Evolutionary conservation across 2,888 invertebrate species (phyloP).

Genomic region (Coenonympha glycerion): DNA sequence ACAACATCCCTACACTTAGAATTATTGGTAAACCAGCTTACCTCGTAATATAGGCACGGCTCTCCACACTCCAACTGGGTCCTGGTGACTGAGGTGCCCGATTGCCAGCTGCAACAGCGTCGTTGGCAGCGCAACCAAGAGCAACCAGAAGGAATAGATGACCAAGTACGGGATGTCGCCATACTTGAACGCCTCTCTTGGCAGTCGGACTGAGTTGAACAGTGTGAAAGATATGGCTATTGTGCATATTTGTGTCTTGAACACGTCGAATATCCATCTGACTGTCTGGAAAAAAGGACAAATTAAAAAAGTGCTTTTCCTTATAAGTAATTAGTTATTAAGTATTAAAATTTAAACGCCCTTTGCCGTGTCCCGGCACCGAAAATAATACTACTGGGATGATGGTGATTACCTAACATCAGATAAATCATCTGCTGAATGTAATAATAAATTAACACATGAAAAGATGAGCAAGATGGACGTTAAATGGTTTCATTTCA

Average conservation of each 20-base stretch:
- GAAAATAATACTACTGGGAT: no score
- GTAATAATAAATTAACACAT: no score
- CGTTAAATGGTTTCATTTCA: no score
- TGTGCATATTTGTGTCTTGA: conserved; percentile 72
- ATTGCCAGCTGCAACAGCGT: conserved; percentile 78
- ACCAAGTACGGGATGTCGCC: conserved; percentile 79
- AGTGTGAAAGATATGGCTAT: conserved; percentile 77
- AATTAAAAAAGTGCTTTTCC: neutral
- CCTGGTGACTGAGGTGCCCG: conserved; percentile 80
- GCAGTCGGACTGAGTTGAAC: conserved; percentile 78
- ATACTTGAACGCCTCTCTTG: conserved; percentile 74
- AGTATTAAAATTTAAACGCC: no score
- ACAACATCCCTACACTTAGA: conserved; percentile 77
- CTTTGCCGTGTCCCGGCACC: no score
- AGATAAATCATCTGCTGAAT: no score
- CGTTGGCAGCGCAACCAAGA: conserved; percentile 76
- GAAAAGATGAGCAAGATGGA: no score
- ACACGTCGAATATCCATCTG: conserved; percentile 52
- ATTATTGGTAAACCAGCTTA: no score
- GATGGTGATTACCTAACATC: no score
- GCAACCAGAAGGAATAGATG: conserved; percentile 75
- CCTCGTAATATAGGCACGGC: conserved; percentile 81
- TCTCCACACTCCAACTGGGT: conserved; percentile 80
- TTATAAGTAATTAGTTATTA: no score
- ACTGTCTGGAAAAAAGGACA: conserved; percentile 48